These are phyloP conservation scores for Drosophila atroscutellata DNA, from an alignment of 2,888 invertebrate genomes.

Conservation along the genomic window DNA sequence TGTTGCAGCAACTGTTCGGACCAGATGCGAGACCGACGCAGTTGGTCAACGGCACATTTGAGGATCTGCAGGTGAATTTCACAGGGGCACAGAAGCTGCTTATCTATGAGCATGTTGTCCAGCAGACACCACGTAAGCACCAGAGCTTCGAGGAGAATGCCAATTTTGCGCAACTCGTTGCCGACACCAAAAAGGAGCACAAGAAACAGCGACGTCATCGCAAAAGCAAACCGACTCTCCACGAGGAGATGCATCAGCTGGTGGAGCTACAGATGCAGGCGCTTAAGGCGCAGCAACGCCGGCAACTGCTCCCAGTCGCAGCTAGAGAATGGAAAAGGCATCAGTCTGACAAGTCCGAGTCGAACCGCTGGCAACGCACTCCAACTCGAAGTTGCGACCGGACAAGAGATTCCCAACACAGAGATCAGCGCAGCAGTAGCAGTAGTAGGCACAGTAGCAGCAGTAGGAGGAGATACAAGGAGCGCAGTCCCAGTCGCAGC, in stretches of 20 bases:
- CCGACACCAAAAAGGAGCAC: constrained; percentile 73
- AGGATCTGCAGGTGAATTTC: constrained; percentile 74
- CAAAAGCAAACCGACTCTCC: constrained; percentile 80
- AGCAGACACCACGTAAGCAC: constrained; percentile 39
- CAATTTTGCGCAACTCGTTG: constrained; percentile 81
- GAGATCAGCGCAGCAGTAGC: not conserved
- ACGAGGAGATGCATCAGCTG: constrained; percentile 81
- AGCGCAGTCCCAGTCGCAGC: constrained; percentile 22
- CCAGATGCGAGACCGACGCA: not conserved
- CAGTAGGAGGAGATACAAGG: not conserved
- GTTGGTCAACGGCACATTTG: constrained; percentile 53
- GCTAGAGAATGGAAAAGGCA: not conserved
- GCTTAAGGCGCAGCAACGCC: constrained; percentile 36
- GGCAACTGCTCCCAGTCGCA: not conserved
- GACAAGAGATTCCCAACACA: not conserved
- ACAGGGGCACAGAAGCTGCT: constrained; percentile 67
- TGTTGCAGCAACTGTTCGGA: constrained; percentile 53
- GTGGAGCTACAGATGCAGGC: constrained; percentile 84
- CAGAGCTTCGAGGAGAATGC: constrained; percentile 43
- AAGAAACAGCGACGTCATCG: constrained; percentile 78
- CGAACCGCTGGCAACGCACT: not conserved
- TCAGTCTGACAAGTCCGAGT: not conserved
- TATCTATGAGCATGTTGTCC: constrained; percentile 78
- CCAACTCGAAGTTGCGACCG: not conserved
- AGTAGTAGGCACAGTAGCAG: not conserved